Conservation (phyloP, 2,797 vertebrate genomes). For the Ibycter americanus region DNA sequence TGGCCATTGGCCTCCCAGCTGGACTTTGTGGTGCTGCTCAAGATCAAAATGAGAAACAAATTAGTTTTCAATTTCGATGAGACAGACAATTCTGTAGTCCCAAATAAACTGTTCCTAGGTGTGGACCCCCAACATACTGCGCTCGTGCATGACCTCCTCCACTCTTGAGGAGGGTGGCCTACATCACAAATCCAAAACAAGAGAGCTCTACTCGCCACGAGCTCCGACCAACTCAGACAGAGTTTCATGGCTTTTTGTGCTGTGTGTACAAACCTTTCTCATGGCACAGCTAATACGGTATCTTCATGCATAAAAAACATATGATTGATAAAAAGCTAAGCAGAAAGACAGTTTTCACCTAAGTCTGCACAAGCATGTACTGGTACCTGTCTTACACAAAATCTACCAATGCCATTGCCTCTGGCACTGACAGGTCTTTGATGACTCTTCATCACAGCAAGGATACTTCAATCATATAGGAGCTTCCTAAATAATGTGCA, state of each 20-base stretch:
- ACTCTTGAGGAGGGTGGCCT: neutral
- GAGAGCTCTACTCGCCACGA: neutral
- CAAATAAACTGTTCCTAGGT: neutral
- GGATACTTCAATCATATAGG: neutral
- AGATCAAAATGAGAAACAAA: neutral
- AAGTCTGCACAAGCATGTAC: neutral
- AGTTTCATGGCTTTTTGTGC: neutral
- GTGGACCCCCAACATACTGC: neutral
- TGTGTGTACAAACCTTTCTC: neutral
- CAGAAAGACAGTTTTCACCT: neutral
- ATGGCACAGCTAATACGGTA: accelerated
- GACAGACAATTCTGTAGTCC: neutral
- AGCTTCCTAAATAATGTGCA: neutral
- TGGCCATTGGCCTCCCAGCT: neutral
- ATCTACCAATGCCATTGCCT: neutral
- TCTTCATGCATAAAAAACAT: neutral
- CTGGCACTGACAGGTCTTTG: neutral
- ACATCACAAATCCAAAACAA: neutral
- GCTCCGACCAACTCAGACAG: neutral
- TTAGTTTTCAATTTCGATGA: neutral
- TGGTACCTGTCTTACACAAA: accelerated
- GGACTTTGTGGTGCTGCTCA: neutral
- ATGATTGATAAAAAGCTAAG: accelerated
- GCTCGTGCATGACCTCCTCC: neutral
- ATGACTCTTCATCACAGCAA: neutral